Evolutionary conservation across 2,113 vertebrate species (phyloP).

Genomic region (Cyanocitta stelleri): DNA sequence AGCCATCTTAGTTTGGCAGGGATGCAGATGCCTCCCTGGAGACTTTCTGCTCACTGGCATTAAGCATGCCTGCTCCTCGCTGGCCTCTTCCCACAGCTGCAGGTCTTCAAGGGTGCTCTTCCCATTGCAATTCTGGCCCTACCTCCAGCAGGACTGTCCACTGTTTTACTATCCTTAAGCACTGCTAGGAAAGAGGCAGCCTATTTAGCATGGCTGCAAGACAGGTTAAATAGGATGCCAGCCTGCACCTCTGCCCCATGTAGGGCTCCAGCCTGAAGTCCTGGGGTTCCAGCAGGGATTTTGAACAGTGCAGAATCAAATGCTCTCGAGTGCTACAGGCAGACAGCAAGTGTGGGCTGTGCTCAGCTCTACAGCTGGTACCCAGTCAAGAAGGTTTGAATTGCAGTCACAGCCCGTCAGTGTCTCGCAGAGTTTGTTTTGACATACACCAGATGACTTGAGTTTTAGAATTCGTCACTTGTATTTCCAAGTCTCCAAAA

Average conservation of each 20-base stretch:
- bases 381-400: not conserved
- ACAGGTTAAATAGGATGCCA: not conserved
- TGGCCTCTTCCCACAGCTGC: not conserved
- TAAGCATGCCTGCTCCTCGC: not conserved
- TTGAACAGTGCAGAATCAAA: not conserved
- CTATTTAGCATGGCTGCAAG: not conserved
- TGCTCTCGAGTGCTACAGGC: not conserved
- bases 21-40: not conserved
- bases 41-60: not conserved
- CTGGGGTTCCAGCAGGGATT: not conserved
- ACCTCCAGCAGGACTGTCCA: not conserved
- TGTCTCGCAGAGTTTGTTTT: conserved; percentile 3
- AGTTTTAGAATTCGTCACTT: conserved; percentile 6
- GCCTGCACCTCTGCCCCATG: not conserved
- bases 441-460: conserved; percentile 9
- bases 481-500: not conserved
- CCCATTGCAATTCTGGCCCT: not conserved
- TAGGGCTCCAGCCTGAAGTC: not conserved
- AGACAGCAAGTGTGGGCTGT: not conserved
- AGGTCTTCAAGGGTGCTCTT: not conserved
- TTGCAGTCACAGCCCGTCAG: not conserved
- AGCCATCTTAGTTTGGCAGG: not conserved
- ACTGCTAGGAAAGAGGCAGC: not conserved
- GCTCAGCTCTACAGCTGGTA: conserved; percentile 29
- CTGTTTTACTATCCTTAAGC: not conserved